These are phyloP conservation scores for Iphiclides podalirius DNA, from an alignment of 2,888 invertebrate genomes.

Conservation along the genomic window DNA sequence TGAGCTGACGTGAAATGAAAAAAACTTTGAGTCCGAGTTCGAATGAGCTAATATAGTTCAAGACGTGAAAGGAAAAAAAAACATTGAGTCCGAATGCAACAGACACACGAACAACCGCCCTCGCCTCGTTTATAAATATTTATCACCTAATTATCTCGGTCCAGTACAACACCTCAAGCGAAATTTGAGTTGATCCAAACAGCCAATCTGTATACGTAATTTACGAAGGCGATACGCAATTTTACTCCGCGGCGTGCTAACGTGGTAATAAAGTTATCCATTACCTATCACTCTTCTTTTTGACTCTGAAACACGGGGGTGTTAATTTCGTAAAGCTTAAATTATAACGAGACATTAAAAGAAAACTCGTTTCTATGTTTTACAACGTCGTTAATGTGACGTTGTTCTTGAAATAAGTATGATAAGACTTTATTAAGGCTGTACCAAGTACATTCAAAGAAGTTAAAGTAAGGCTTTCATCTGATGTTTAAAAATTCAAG, in stretches of 20 bases:
- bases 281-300: constrained; percentile 44
- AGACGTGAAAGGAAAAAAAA: too few species aligned
- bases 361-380: constrained; percentile 30
- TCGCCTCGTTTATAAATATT: constrained; percentile 71
- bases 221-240: constrained; percentile 28
- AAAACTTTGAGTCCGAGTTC: too few species aligned
- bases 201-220: constrained; percentile 36
- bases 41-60: too few species aligned
- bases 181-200: constrained; percentile 43
- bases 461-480: too few species aligned
- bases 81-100: constrained; percentile 36
- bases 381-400: constrained; percentile 27
- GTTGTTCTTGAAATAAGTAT: constrained; percentile 11
- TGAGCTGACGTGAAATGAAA: too few species aligned
- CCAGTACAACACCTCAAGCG: constrained; percentile 57
- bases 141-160: constrained; percentile 69
- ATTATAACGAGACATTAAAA: constrained; percentile 30
- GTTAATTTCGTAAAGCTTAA: constrained; percentile 37
- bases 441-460: neutral
- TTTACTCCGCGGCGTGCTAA: constrained; percentile 43
- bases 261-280: constrained; percentile 52
- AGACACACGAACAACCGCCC: constrained; percentile 51
- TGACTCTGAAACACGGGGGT: constrained; percentile 31
- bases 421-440: neutral
- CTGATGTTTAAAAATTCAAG: too few species aligned